Evolutionary conservation across 1,140 invertebrate species (phyloP), one percentile per base, ranked within the genome.

Genomic region (Drosophila malerkotliana): DNA sequence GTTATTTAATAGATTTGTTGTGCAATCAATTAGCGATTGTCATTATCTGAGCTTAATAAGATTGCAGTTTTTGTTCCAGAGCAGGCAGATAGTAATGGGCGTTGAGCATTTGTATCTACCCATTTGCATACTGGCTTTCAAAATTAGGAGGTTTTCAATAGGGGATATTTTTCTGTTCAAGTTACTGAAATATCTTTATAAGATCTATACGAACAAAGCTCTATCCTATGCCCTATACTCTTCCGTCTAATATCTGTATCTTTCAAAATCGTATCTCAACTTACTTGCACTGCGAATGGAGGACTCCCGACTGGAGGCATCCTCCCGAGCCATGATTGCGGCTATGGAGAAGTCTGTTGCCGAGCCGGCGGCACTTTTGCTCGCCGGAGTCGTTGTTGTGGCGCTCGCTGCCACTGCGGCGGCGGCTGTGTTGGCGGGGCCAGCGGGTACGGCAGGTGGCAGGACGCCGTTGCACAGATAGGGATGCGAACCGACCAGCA

Each of bases 271-370:
- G 41, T 44, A 37, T 47, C 12, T 61, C 3, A 53, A 91, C 90
- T 92, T 87, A 92, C 91, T 92, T 79, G 90, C 84, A 82, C 91
- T 92, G 66, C 91, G 83, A 28, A 92, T 82, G n/a, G 90, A 88
- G 61, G 91, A 91, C 92, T 92, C 93, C 83, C 92, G 93, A 93
- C 85, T 95, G 92, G 55, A 93, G 92, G 78, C 93, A 93, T 91
- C 95, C 94, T 91, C 90, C 59, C 96, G 93, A 55, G 96, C 96
- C 96, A 98, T 98, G 85, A 98, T 98, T 47, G 97, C 97, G 28
- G 97, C 97, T 87, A 98, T 98, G 67, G 97, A 97, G 93, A 98
- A 98, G 93, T 98, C 97, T 76, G 97, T 98, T 74, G 96, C 96
- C 8, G 90, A 91, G 80, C 90, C 90, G 90, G 85, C 90, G 90